Evolutionary conservation across 2,113 vertebrate species (phyloP).

Genomic region (Pagrus major): DNA sequence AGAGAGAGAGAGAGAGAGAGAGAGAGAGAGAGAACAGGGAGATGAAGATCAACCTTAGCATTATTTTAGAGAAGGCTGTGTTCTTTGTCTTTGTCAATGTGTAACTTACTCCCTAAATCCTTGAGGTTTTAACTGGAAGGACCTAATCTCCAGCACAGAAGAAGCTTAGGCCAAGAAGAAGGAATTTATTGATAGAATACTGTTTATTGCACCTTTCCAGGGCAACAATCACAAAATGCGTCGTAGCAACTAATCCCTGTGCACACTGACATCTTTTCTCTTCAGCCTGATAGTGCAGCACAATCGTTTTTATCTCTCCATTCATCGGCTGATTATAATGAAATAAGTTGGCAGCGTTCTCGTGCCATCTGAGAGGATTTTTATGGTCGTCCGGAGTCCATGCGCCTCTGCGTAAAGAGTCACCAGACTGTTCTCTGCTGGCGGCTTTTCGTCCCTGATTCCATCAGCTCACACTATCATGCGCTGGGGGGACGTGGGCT

Average conservation of each 20-base stretch:
- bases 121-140: background rate
- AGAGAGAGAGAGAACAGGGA: background rate
- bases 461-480: conserved; percentile 24
- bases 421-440: conserved; percentile 35
- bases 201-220: background rate
- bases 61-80: background rate
- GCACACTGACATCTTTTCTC: background rate
- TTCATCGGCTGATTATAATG: background rate
- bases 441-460: conserved; percentile 37
- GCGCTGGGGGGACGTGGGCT: conserved; percentile 19
- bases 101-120: background rate
- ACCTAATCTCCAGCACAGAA: background rate
- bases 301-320: background rate
- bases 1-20: background rate
- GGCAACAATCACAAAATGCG: background rate
- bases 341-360: background rate
- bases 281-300: background rate
- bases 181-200: background rate
- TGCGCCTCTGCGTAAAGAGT: background rate
- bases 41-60: background rate
- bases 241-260: background rate
- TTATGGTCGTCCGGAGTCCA: conserved; percentile 64
- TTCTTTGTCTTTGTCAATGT: background rate
- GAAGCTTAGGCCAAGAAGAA: background rate
- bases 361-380: conserved; percentile 19